Conservation (phyloP, 2,888 invertebrate species). For the Liposcelis brunnea region DNA sequence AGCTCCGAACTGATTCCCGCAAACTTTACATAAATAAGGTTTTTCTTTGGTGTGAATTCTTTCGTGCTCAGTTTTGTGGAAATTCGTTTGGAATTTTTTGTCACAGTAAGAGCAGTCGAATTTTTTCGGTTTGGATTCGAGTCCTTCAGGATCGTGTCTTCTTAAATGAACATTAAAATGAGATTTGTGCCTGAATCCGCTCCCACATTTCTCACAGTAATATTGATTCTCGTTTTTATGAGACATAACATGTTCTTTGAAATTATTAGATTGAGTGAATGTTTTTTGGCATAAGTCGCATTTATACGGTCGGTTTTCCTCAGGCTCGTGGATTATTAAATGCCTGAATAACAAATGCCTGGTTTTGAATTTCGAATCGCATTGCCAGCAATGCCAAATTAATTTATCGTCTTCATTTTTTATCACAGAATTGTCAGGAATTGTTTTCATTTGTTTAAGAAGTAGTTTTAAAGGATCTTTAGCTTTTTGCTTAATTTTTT, state of each 20-base stretch:
- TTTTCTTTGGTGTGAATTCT: background rate
- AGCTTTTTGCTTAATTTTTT: too few relatives aligned
- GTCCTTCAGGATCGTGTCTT: background rate
- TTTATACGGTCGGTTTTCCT: background rate
- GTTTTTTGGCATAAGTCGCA: background rate
- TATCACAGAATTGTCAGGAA: background rate
- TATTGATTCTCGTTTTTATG: background rate
- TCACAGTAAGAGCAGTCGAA: background rate
- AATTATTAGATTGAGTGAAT: background rate
- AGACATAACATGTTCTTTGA: background rate
- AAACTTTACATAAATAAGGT: constrained; percentile 1
- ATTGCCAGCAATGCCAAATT: constrained; percentile 1
- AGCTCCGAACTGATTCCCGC: background rate
- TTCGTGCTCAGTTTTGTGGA: background rate
- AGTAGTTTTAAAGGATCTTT: background rate
- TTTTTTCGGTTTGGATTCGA: background rate
- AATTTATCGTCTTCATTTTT: background rate
- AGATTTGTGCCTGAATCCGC: background rate
- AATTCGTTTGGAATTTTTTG: background rate
- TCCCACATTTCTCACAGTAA: constrained; percentile 1
- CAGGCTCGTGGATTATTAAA: background rate
- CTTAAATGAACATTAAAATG: background rate
- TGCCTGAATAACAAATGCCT: background rate
- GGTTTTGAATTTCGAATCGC: background rate
- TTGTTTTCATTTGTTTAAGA: too few relatives aligned